Evolutionary conservation across 2,888 invertebrate species (phyloP), one percentile per base, ranked within the genome.

Genomic region (Luperina testacea): DNA sequence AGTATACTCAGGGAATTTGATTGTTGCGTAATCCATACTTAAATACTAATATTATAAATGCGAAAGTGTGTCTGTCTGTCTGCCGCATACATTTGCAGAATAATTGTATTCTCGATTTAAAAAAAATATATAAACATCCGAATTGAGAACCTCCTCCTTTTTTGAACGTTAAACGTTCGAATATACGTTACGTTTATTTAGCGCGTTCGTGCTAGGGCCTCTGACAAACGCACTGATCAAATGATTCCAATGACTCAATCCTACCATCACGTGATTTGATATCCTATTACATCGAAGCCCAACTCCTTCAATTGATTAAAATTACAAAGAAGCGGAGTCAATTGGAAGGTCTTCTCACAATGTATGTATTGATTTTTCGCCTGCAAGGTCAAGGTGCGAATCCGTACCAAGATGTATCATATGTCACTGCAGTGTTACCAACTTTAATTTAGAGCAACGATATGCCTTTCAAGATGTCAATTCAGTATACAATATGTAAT

Each of bases 291-390:
- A 75, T 76, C 72, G 78, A 71, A 86, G 72, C 76, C 80, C 59
- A 77, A 83, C 71, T 53, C 48, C 48, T 61, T 68, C 90, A 91
- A 91, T 91, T 90, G 90, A 90, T 91, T 88, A 85, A 84, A 87
- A 91, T 91, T 83, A 85, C 78, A 83, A 79, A 83, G 80, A 87
- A 82, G 75, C 80, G 78, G 80, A 85, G 86, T 86, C 90, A 89
- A 90, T 90, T 90, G 90, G 71, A 71, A 82, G 82, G 84, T 86
- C 83, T 79, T 48, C 77, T 72, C 42, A 69, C 71, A 73, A 74
- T 72, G 17, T 72, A 32, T 68, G 61, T 83, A 87, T 87, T 81
- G 85, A 87, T 83, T 85, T 80, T 80, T 59, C 57, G 68, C 38
- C 20, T n/a, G 32, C 13, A 15, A 67, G 71, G 67, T 74, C 77